Percentiles rank a stretch among this genome's conserved stretches.
Evolutionary conservation across 2,113 vertebrate genomes (phyloP).

Genomic region (Gavialis gangeticus): DNA sequence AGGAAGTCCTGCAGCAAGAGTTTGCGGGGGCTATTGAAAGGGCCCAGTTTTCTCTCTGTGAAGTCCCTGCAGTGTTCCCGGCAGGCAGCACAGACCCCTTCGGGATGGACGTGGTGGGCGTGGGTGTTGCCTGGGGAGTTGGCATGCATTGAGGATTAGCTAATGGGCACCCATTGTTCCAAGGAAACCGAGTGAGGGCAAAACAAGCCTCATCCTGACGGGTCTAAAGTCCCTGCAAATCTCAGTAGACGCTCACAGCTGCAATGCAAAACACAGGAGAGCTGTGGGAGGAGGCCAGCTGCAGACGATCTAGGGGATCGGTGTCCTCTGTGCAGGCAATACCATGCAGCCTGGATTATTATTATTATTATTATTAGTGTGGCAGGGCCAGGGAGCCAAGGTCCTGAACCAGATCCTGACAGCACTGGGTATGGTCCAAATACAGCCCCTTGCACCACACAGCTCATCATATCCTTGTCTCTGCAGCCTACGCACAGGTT

Average conservation of each 20-base stretch:
- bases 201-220: not conserved
- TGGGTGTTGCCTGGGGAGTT: not conserved
- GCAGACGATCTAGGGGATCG: not conserved
- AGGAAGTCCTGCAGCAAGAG: not conserved
- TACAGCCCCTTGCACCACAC: not conserved
- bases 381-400: not conserved
- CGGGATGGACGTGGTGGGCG: not conserved
- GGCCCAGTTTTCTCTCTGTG: not conserved
- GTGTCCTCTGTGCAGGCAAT: not conserved
- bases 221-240: not conserved
- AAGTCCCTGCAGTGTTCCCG: not conserved
- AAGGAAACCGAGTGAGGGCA: not conserved
- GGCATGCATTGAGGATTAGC: not conserved
- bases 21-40: constrained; percentile 43
- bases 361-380: not conserved
- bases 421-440: not conserved
- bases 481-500: not conserved
- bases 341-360: not conserved
- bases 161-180: not conserved
- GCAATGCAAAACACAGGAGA: not conserved
- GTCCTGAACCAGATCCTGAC: not conserved
- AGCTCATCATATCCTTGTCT: not conserved
- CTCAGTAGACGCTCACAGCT: not conserved
- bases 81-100: not conserved
- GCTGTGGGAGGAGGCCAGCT: not conserved